A percentile compares a stretch with the other conserved stretches of the same genome.
Conservation (phyloP, 2,113 vertebrate genomes). For the Hydrolagus affinis region DNA sequence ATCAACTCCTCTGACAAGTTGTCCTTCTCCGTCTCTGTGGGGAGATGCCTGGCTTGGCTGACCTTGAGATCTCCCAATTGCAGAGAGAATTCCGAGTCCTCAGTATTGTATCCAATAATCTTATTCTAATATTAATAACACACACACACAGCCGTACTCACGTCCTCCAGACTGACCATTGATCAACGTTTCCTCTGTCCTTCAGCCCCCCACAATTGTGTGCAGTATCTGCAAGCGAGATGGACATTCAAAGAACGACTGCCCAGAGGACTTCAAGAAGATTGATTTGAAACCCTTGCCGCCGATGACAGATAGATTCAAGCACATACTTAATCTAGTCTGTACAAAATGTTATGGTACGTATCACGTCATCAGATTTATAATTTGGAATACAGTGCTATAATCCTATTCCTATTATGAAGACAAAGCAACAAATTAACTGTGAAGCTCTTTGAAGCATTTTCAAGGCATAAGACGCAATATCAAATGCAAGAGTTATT, state of each 20-base stretch:
- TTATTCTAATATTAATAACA: no score
- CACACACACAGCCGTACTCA: no score
- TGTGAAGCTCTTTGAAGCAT: no score
- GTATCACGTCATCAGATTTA: constrained; percentile 36
- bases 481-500: no score
- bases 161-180: background rate
- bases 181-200: background rate
- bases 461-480: no score
- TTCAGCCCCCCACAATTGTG: constrained; percentile 88
- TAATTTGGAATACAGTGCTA: no score
- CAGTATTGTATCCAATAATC: background rate
- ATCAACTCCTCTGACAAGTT: background rate
- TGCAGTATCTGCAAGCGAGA: constrained; percentile 98
- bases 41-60: background rate
- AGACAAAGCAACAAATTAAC: no score
- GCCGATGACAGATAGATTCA: constrained; percentile 79
- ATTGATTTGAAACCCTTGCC: constrained; percentile 88
- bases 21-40: background rate
- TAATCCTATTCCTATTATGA: no score
- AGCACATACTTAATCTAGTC: constrained; percentile 84
- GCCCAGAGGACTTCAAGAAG: constrained; percentile 97
- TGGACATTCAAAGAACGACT: constrained; percentile 92
- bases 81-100: background rate
- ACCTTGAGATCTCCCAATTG: background rate
- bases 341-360: constrained; percentile 85